Conservation (phyloP, 2,113 vertebrate species). For the Chaenocephalus aceratus region DNA sequence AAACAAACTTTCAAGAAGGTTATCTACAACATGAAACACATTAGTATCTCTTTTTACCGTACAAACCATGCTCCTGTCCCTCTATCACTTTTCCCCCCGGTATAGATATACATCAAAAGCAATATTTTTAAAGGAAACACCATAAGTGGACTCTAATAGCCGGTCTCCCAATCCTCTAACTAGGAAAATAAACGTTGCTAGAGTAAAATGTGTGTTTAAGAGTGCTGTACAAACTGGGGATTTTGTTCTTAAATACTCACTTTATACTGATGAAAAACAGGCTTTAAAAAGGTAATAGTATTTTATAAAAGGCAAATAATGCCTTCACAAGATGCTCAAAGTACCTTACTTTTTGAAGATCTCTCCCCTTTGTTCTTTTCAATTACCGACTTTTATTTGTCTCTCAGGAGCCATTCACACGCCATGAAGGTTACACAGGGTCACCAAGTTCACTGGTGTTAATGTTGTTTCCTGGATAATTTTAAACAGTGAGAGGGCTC, state of each 20-base stretch:
- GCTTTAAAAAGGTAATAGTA: not conserved
- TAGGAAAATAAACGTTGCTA: slow-evolving; percentile 54
- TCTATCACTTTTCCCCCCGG: slow-evolving; percentile 1
- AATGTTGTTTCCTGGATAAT: slow-evolving; percentile 21
- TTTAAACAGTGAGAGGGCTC: slow-evolving; percentile 27
- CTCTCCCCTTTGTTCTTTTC: not conserved
- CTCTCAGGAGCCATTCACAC: slow-evolving; percentile 24
- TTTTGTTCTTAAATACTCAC: slow-evolving; percentile 1
- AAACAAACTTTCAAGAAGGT: not conserved
- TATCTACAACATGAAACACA: not conserved
- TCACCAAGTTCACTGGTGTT: slow-evolving; percentile 12
- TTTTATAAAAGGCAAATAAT: slow-evolving; percentile 24
- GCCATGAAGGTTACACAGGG: slow-evolving; percentile 19
- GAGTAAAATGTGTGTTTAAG: slow-evolving; percentile 3
- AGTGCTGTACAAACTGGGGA: slow-evolving; percentile 9
- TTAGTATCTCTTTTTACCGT: not conserved
- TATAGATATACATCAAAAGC: slow-evolving; percentile 31
- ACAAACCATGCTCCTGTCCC: not conserved
- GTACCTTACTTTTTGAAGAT: slow-evolving; percentile 45
- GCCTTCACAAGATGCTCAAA: slow-evolving; percentile 26
- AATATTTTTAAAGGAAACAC: slow-evolving; percentile 69
- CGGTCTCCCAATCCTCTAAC: slow-evolving; percentile 39
- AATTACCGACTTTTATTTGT: not conserved
- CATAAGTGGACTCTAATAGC: slow-evolving; percentile 26
- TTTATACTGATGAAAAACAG: slow-evolving; percentile 11